phyloP scores from a whole-genome alignment of 2,113 vertebrate species.

The Neogale vison region DNA sequence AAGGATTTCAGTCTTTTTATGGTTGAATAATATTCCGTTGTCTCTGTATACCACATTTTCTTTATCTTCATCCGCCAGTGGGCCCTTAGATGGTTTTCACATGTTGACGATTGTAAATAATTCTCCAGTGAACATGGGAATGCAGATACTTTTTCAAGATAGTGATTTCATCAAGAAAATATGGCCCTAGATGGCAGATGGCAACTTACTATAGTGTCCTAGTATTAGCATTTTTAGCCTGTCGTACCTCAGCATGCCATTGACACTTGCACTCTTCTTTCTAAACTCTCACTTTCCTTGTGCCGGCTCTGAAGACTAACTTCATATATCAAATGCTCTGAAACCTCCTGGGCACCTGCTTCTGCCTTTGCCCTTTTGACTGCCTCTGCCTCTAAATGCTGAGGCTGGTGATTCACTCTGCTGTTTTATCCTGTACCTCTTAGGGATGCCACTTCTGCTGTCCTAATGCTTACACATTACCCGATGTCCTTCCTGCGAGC shows the following conservation, averaged over 20 bases:
- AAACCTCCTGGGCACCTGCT: not conserved
- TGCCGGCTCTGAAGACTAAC: not conserved
- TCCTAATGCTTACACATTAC: not conserved
- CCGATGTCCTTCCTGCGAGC: not conserved
- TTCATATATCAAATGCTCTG: not conserved
- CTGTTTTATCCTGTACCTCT: not conserved
- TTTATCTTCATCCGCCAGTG: not conserved
- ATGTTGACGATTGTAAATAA: not conserved
- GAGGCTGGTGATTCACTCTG: not conserved
- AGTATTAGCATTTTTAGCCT: not conserved
- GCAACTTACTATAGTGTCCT: not conserved
- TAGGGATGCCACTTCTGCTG: not conserved
- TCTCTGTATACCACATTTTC: not conserved
- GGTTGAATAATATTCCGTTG: not conserved
- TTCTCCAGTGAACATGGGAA: not conserved
- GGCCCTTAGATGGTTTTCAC: not conserved
- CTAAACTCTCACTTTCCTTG: not conserved
- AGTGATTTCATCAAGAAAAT: not conserved
- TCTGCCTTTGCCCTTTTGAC: not conserved
- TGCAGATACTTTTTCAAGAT: not conserved
- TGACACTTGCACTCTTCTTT: not conserved
- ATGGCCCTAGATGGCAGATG: not conserved
- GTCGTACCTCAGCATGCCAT: not conserved
- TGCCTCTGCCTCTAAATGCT: not conserved
- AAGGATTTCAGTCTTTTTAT: not conserved